Evolutionary conservation across 92 coral and sea anemone genomes (phyloP), one percentile per base, ranked within the genome.

Genomic region (Plumapathes pennacea): DNA sequence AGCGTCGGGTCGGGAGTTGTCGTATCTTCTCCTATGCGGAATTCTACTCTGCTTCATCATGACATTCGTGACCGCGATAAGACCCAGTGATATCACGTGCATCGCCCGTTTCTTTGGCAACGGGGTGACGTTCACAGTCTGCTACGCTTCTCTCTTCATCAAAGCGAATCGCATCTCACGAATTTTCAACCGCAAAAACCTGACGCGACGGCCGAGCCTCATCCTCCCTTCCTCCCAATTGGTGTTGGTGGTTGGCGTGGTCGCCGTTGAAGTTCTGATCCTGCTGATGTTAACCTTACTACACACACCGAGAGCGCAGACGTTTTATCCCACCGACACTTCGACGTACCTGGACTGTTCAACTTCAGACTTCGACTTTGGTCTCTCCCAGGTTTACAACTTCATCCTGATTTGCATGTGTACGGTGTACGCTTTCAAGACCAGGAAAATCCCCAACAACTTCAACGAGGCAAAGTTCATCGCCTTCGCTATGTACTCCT

Each of bases 381-480:
- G 95, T 2, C 86, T 92, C 25, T 92, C 98, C 2, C 98, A 92
- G 57, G 96, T 92, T 21, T 92, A 92, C 71, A 92, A 92, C 82
- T 92, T 92, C 51, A 76, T 88, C 10, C 62, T 92, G 57, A 92
- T 92, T 27, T 53, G 75, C 70, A 74, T 92, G 66, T 92, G 98
- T 43, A 92, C 98, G 7, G 60, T 88, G 21, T 92, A 92, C 72
- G 98, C 98, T 10, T 92, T 92, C 71, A 92, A 92, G 52, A 92
- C 98, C 0, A 85, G 98, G 4, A 89, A 89, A 24, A 88, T 87
- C 50, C 98, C 98, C 18, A 92, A 88, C 62, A 92, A 92, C 58
- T 92, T 92, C 70, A 92, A 92, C 83, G 98, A 92, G 56, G 98
- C 96, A 12, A 92, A 92, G 59, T 83, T 82, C 46, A 89, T 92